Conservation (phyloP, 2,113 vertebrate species). For the Percopsis transmontana region DNA sequence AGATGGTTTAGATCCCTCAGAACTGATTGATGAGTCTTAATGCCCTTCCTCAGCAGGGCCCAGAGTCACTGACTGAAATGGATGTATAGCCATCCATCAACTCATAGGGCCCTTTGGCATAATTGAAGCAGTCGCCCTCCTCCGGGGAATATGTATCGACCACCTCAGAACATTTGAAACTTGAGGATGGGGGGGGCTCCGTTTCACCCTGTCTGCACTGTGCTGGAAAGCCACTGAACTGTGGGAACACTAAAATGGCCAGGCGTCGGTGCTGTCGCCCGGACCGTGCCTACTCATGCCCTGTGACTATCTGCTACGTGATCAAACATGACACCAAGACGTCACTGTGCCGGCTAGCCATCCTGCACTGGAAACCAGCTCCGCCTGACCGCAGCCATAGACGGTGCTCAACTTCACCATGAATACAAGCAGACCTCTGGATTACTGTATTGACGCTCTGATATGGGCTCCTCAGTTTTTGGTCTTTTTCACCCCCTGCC, state of each 20-base stretch:
- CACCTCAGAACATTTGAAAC: slow-evolving; percentile 61
- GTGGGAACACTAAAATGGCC: slow-evolving; percentile 67
- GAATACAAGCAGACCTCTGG: slow-evolving; percentile 68
- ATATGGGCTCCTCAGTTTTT: slow-evolving; percentile 37
- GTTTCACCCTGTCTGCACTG: slow-evolving; percentile 54
- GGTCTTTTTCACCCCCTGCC: slow-evolving; percentile 32
- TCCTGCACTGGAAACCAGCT: slow-evolving; percentile 69
- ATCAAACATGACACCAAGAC: slow-evolving; percentile 71
- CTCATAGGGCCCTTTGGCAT: slow-evolving; percentile 36
- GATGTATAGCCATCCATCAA: slow-evolving; percentile 37
- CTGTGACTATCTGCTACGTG: slow-evolving; percentile 56
- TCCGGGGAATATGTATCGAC: slow-evolving; percentile 53
- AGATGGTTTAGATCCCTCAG: slow-evolving; percentile 49
- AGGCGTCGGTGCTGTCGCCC: slow-evolving; percentile 53
- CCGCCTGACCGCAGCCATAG: slow-evolving; percentile 63
- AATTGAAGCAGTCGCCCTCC: slow-evolving; percentile 52
- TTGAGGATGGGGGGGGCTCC: slow-evolving; percentile 30
- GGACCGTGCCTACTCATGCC: slow-evolving; percentile 41
- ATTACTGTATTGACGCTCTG: slow-evolving; percentile 50
- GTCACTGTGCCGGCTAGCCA: slow-evolving; percentile 74
- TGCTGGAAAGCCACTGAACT: slow-evolving; percentile 55
- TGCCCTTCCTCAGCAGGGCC: slow-evolving; percentile 43
- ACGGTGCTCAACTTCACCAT: slow-evolving; percentile 68
- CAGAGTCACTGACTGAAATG: slow-evolving; percentile 48
- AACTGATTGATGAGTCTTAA: slow-evolving; percentile 56